phyloP scores from a whole-genome alignment of 2,888 invertebrate species.

The Amblyjoppa fuscipennis region DNA sequence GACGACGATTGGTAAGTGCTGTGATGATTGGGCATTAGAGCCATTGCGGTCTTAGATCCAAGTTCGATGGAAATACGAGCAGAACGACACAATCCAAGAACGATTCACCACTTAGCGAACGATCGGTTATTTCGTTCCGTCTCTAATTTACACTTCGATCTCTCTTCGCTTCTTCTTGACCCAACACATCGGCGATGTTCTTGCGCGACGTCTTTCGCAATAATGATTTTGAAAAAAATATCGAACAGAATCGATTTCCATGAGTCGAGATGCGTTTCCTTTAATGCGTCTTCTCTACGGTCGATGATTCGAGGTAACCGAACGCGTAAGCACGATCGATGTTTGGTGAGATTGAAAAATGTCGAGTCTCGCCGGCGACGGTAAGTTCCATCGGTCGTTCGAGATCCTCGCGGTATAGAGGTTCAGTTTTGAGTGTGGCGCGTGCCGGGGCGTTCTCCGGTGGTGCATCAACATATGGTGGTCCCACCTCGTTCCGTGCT shows the following conservation, averaged over 20 bases:
- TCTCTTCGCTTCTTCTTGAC: conserved; percentile 44
- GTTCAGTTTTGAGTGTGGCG: conserved; percentile 83
- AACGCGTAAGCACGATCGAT: neutral
- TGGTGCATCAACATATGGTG: conserved; percentile 83
- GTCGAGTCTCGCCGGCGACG: conserved; percentile 7
- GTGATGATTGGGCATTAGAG: conserved; percentile 80
- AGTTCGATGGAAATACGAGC: neutral
- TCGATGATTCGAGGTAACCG: neutral
- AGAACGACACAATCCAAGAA: neutral
- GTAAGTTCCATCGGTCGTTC: conserved; percentile 19
- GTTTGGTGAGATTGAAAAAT: conserved; percentile 6
- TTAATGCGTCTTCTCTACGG: neutral
- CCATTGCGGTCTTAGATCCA: conserved; percentile 72
- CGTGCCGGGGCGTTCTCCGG: conserved; percentile 82
- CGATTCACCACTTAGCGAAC: conserved; percentile 7
- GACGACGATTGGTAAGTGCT: conserved; percentile 75
- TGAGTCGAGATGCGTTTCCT: neutral
- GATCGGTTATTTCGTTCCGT: neutral
- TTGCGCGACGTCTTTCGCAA: neutral
- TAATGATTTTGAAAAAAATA: neutral
- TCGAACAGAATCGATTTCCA: neutral
- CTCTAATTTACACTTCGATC: conserved; percentile 39
- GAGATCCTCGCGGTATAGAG: conserved; percentile 77
- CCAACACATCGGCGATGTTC: conserved; percentile 37
- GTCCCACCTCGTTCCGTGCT: conserved; percentile 79